A percentile compares a stretch with the other conserved stretches of the same genome.
phyloP scores from a whole-genome alignment of 1,140 invertebrate species.

The Drosophila santomea region DNA sequence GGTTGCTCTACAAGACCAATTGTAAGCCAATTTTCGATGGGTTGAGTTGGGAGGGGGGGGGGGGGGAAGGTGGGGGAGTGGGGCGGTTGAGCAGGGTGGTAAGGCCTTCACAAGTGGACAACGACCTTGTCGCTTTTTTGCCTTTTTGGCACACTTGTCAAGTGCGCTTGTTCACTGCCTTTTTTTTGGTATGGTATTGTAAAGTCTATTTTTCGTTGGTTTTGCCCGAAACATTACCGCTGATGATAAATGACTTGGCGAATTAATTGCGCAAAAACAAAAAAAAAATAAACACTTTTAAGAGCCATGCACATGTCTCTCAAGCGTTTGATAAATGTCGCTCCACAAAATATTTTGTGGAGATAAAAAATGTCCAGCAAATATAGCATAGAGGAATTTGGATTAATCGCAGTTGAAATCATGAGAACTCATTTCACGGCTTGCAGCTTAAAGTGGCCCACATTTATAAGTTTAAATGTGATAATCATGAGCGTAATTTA shows the following conservation, averaged over 20 bases:
- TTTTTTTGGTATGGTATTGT: constrained; percentile 18
- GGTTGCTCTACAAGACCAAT: constrained; percentile 62
- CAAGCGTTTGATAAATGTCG: constrained; percentile 37
- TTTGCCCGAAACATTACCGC: constrained; percentile 66
- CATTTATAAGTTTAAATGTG: background rate
- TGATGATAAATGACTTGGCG: constrained; percentile 76
- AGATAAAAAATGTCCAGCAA: constrained; percentile 16
- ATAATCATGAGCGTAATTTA: too few relatives aligned
- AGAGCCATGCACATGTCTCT: constrained; percentile 15
- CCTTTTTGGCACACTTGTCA: constrained; percentile 70
- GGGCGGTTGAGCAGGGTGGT: background rate
- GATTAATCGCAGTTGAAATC: constrained; percentile 2
- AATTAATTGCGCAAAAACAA: constrained; percentile 66
- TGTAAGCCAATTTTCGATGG: constrained; percentile 77
- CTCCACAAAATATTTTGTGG: constrained; percentile 18
- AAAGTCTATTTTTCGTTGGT: constrained; percentile 11
- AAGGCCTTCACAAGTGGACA: constrained; percentile 23
- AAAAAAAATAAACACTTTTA: constrained; percentile 5
- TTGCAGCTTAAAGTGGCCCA: background rate
- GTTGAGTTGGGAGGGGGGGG: background rate
- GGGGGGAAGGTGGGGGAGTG: too few relatives aligned
- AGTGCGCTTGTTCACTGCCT: constrained; percentile 28
- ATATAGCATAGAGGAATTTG: constrained; percentile 1
- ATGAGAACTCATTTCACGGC: constrained; percentile 4
- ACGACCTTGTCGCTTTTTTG: constrained; percentile 55